Evolutionary conservation across 2,888 invertebrate genomes (phyloP).

Genomic region (Smittia sp.): DNA sequence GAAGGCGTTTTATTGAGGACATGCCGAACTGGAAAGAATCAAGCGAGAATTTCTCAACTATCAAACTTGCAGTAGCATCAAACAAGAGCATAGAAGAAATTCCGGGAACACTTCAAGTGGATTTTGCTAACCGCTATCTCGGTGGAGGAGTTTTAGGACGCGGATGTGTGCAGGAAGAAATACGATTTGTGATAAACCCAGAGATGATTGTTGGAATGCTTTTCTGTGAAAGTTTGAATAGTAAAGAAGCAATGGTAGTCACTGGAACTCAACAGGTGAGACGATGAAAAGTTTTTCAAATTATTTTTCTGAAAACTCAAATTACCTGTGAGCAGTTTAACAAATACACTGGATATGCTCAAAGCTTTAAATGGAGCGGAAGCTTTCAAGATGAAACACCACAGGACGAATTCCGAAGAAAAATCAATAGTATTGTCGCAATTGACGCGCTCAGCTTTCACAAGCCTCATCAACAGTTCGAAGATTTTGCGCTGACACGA

Average conservation of each 20-base stretch:
- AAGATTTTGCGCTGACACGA: slow-evolving; percentile 60
- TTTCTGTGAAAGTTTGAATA: slow-evolving; percentile 75
- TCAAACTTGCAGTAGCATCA: slow-evolving; percentile 69
- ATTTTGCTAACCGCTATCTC: slow-evolving; percentile 89
- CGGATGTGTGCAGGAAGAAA: slow-evolving; percentile 97
- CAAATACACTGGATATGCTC: slow-evolving; percentile 74
- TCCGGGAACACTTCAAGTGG: slow-evolving; percentile 79
- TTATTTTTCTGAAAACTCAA: too few species aligned
- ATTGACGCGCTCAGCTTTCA: slow-evolving; percentile 80
- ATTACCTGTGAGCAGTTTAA: slow-evolving; percentile 44
- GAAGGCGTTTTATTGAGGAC: slow-evolving; percentile 63
- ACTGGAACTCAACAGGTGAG: too few species aligned
- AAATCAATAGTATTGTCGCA: slow-evolving; percentile 73
- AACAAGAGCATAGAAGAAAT: slow-evolving; percentile 80
- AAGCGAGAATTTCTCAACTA: slow-evolving; percentile 57
- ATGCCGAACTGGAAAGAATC: slow-evolving; percentile 66
- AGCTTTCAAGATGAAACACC: slow-evolving; percentile 69
- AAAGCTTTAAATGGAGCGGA: slow-evolving; percentile 74
- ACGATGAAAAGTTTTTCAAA: too few species aligned
- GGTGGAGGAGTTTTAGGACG: slow-evolving; percentile 89
- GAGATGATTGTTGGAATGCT: slow-evolving; percentile 85
- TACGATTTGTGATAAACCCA: slow-evolving; percentile 91
- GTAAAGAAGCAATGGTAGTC: slow-evolving; percentile 80
- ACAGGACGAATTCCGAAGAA: slow-evolving; percentile 64
- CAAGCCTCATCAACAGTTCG: slow-evolving; percentile 56